These are phyloP conservation scores for Drosophila sordidapex DNA, from an alignment of 2,888 invertebrate species.

Conservation along the genomic window DNA sequence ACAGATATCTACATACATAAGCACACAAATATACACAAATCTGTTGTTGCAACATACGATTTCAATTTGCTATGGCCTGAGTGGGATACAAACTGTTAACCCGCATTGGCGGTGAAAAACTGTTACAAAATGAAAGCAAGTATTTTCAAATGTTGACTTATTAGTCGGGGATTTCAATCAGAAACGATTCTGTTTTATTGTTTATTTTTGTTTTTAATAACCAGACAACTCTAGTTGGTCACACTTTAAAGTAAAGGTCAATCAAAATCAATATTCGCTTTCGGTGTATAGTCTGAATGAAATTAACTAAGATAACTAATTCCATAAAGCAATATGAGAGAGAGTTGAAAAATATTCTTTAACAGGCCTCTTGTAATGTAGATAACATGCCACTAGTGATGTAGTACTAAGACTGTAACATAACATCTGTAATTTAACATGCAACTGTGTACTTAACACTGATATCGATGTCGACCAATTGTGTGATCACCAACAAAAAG, in stretches of 20 bases:
- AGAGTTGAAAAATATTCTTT: neutral
- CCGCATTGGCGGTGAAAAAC: slow-evolving; percentile 19
- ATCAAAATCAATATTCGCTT: neutral
- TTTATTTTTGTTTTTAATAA: neutral
- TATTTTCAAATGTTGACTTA: slow-evolving; percentile 31
- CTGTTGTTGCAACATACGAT: slow-evolving; percentile 22
- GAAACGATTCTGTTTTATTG: neutral
- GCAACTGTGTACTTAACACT: too few species aligned
- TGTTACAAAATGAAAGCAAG: slow-evolving; percentile 17
- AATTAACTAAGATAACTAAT: neutral
- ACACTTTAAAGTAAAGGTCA: neutral
- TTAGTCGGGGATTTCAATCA: slow-evolving; percentile 12
- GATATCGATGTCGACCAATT: too few species aligned
- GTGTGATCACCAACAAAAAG: too few species aligned
- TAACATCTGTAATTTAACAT: too few species aligned
- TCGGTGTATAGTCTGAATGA: neutral
- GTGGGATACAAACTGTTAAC: neutral
- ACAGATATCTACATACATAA: neutral
- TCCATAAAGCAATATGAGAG: neutral
- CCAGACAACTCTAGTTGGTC: neutral
- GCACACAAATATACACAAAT: neutral
- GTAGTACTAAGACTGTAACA: too few species aligned
- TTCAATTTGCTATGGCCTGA: slow-evolving; percentile 24
- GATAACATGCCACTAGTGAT: too few species aligned
- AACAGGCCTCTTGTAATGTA: too few species aligned